These are phyloP conservation scores for Gryllus longicercus DNA, from an alignment of 2,888 invertebrate species.

Conservation along the genomic window DNA sequence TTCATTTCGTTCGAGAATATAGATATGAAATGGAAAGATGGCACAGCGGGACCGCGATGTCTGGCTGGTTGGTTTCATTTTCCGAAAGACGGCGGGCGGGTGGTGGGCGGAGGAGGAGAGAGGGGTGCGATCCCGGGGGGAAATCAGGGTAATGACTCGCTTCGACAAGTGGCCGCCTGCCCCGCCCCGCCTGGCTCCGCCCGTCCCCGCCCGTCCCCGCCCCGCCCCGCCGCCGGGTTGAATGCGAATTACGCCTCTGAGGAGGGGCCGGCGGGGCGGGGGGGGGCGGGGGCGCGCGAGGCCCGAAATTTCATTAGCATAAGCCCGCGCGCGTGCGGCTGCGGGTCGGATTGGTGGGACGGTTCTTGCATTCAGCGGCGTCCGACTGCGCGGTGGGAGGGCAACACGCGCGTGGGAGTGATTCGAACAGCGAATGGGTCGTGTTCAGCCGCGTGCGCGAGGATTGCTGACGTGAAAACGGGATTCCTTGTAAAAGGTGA, in stretches of 20 bases:
- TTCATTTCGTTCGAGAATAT: constrained; percentile 17
- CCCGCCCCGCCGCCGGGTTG: neutral
- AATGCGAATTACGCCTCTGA: neutral
- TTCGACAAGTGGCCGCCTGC: neutral
- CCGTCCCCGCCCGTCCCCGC: neutral
- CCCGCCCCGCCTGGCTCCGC: neutral
- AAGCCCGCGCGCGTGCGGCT: neutral
- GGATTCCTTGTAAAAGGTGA: too few relatives aligned
- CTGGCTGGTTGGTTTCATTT: neutral
- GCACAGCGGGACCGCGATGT: neutral
- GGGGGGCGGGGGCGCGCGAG: neutral
- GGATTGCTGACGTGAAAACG: too few relatives aligned
- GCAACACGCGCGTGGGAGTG: too few relatives aligned
- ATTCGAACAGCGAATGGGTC: too few relatives aligned
- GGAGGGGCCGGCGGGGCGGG: neutral
- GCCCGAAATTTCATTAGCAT: constrained; percentile 3
- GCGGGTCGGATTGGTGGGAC: neutral
- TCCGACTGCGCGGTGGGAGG: too few relatives aligned
- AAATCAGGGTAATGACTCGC: constrained; percentile 2
- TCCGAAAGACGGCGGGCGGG: neutral
- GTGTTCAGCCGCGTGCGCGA: too few relatives aligned
- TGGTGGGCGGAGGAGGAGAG: neutral
- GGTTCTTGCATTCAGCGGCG: too few relatives aligned
- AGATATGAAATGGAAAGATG: constrained; percentile 17
- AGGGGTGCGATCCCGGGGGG: neutral